These are phyloP conservation scores for Drusus annulatus DNA, from an alignment of 1,140 invertebrate genomes.

Conservation along the genomic window DNA sequence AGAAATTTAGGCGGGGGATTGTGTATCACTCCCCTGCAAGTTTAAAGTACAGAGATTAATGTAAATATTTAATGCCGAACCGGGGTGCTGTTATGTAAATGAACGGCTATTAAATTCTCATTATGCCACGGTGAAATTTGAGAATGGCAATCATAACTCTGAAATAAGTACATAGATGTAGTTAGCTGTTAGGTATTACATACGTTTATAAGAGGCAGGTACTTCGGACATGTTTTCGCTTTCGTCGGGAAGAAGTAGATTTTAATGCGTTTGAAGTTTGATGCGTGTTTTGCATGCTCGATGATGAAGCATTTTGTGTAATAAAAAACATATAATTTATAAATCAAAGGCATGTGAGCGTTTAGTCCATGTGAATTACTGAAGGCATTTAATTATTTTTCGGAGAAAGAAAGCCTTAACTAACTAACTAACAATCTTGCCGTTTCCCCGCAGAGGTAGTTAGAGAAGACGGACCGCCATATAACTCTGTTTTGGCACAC, in stretches of 20 bases:
- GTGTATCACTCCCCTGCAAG: background rate
- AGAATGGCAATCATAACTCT: slow-evolving; percentile 25
- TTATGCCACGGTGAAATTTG: slow-evolving; percentile 34
- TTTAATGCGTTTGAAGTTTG: background rate
- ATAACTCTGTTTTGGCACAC: too few relatives aligned
- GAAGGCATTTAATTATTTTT: too few relatives aligned
- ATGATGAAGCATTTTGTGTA: too few relatives aligned
- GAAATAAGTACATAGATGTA: background rate
- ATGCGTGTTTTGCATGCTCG: slow-evolving; percentile 9
- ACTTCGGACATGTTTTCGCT: slow-evolving; percentile 1
- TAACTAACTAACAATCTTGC: too few relatives aligned
- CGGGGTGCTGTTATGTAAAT: slow-evolving; percentile 55
- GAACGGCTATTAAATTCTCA: slow-evolving; percentile 54
- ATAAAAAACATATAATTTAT: too few relatives aligned
- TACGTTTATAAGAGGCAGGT: background rate
- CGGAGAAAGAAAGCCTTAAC: too few relatives aligned
- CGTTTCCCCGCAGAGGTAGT: too few relatives aligned
- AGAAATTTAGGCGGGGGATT: background rate
- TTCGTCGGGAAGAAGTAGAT: background rate
- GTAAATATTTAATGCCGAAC: slow-evolving; percentile 37
- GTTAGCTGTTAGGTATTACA: background rate
- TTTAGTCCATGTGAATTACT: too few relatives aligned
- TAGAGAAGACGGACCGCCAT: too few relatives aligned
- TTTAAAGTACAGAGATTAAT: slow-evolving; percentile 40
- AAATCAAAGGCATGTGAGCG: too few relatives aligned